A percentile compares a stretch with the other conserved stretches of the same genome.
phyloP scores from a whole-genome alignment of 1,140 invertebrate species.

The Cydia splendana region DNA sequence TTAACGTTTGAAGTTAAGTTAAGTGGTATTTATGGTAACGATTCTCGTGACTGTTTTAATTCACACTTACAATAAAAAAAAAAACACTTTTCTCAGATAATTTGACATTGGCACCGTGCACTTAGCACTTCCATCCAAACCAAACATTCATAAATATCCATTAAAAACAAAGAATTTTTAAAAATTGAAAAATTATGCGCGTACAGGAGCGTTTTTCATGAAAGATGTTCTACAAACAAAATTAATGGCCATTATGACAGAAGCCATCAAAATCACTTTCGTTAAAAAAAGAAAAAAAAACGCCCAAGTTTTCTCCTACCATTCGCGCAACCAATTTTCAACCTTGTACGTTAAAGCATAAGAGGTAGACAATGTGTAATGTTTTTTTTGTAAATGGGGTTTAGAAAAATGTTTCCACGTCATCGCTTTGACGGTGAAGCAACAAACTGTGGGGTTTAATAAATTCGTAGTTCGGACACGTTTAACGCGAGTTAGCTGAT shows the following conservation, averaged over 20 bases:
- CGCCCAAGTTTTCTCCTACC: not conserved
- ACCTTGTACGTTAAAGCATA: not conserved
- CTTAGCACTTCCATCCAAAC: not conserved
- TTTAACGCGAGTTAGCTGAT: constrained; percentile 17
- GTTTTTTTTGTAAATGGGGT: constrained; percentile 17
- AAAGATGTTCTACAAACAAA: constrained; percentile 33
- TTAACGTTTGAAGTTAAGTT: too few species aligned
- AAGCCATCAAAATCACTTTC: constrained; percentile 33
- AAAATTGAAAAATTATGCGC: constrained; percentile 9
- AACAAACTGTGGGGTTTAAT: constrained; percentile 33
- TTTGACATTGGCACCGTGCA: constrained; percentile 23
- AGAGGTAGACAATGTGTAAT: not conserved
- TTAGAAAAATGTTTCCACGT: constrained; percentile 33
- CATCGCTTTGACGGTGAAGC: constrained; percentile 31
- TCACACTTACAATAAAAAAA: not conserved
- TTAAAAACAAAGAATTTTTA: constrained; percentile 16
- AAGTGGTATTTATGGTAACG: too few species aligned
- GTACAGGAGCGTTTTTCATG: constrained; percentile 17
- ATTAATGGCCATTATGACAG: constrained; percentile 36
- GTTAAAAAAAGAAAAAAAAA: constrained; percentile 22
- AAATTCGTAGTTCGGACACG: constrained; percentile 30
- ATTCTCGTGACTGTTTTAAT: too few species aligned
- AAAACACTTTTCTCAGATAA: not conserved
- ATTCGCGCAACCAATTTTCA: not conserved
- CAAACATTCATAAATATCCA: constrained; percentile 23